Base-by-base conservation (phyloP, 2,113 vertebrate species). In the Coryphaenoides rupestris region DNA sequence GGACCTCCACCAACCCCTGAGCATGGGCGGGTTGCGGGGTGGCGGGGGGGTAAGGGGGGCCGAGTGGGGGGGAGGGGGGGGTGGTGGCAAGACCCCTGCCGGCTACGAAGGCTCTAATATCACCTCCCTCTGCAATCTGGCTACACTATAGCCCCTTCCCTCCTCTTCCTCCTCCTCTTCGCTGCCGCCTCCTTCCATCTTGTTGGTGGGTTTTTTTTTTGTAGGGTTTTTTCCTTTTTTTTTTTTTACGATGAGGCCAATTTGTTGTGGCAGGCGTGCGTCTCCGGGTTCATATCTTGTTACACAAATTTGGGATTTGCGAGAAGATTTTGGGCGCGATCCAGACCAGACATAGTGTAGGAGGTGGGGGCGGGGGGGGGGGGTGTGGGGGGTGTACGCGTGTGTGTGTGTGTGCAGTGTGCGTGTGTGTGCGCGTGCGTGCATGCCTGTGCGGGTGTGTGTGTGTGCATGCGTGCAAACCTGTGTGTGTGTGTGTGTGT, bases 241-340 rank as follows among this genome's bases (percentile, higher is more conserved):
- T 74, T 70, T 67, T 68, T 66, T 85, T 84, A 66, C 84, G 59
- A 79, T 84, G 81, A 87, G 68, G 76, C 78, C 89, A 90, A 90
- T 89, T 91, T 92, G 85, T 89, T 88, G 83, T 91, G 89, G 89
- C 86, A 90, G 81, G 78, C 84, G 53, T 76, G 84, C 73, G 60
- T 90, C 86, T 86, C 77, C 66, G 78, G 72, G 86, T 87, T 84
- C 81, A 87, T 85, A 89, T 92, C 86, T 82, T 84, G 82, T 92
- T 90, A 89, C 87, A 85, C 82, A 85, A 88, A 87, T 88, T 83
- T 89, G 9, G 73, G 82, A 75, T 78, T 87, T 88, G 78, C 74
- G 68, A 33, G 70, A 81, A 77, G 74, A 76, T 86, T 87, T 78
- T 88, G 87, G 84, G 84, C 52, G 26, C 16, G n/a, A 46, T 89